phyloP scores from a whole-genome alignment of 37 sponge, comb jelly and placozoan genomes.

The Corticium candelabrum region DNA sequence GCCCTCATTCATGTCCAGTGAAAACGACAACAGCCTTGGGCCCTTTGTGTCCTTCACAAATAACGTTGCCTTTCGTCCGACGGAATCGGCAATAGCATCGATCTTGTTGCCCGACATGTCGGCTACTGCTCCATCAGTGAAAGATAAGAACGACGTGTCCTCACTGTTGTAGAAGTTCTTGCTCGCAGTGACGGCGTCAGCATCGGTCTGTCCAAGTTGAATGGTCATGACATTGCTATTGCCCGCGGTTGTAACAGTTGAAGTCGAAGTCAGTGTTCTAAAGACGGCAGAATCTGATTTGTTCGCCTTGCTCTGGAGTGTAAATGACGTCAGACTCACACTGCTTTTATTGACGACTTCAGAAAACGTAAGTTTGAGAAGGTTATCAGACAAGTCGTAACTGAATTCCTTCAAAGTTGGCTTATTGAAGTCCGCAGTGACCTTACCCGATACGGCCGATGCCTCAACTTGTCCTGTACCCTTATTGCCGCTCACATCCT shows the following conservation, averaged over 20 bases:
- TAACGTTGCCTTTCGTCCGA: constrained; percentile 22
- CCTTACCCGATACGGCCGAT: too few relatives aligned
- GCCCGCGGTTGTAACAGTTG: neutral
- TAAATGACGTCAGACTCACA: constrained; percentile 34
- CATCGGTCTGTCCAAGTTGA: neutral
- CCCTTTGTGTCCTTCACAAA: constrained; percentile 25
- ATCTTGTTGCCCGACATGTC: constrained; percentile 58
- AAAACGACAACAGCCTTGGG: constrained; percentile 46
- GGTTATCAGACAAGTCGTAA: too few relatives aligned
- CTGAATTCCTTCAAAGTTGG: too few relatives aligned
- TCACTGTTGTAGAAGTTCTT: neutral
- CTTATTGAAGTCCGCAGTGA: too few relatives aligned
- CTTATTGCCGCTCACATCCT: constrained; percentile 59
- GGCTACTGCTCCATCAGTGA: constrained; percentile 25
- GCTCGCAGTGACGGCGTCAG: neutral
- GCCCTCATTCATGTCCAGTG: constrained; percentile 73
- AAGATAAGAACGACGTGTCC: constrained; percentile 14
- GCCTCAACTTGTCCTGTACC: too few relatives aligned
- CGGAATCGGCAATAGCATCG: constrained; percentile 3
- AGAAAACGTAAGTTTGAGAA: too few relatives aligned
- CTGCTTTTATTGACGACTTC: constrained; percentile 72
- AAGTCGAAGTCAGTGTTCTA: neutral
- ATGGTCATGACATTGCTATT: neutral
- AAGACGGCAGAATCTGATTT: neutral
- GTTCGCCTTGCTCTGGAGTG: constrained; percentile 31